Base-by-base conservation (phyloP, 2,113 vertebrate genomes). In the Salvelinus alpinus region DNA sequence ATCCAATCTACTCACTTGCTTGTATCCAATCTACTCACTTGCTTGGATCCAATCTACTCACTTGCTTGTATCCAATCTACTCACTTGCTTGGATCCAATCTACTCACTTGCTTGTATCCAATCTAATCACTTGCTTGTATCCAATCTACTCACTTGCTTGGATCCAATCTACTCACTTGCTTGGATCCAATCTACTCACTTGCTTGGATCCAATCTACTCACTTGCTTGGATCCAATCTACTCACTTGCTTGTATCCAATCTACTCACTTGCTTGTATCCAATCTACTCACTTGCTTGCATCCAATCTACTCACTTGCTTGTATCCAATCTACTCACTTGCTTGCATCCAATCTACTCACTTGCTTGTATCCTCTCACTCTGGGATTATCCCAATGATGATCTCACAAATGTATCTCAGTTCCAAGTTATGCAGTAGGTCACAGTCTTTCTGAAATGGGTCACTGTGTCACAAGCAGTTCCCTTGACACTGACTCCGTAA, bases 361-460 rank as follows among this genome's bases (percentile, higher is more conserved):
- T 34, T 34, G 34, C 5, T 34, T 34, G 31, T 5, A 34, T 34
- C 1, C n/a, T 22, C 54, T 20, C 54, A 20, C 59, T 62, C 5
- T 62, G 5, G 59, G n/a, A 62, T 16, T 62, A 22, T 62, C 16
- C 20, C 59, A 62, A 62, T 6, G 34, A 57, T 71, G 47, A 54
- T 22, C 24, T 3, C 13, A n/a, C 11, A 48, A 8, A 29, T 14
- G 14, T 31, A 59, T 44, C 9, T 44, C 38, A 44, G 38, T 44
- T 44, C 8, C 38, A 44, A 44, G 9, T 44, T 44, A 12, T 44
- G 38, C 38, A 54, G 16, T 22, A 29, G 69, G 57, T 51, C 31
- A 44, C 66, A 81, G 74, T 29, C 54, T 34, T 67, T 67, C 27
- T 31, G 48, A 85, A 87, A 78, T 73, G 74, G 84, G 79, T 81